A percentile compares a stretch with the other conserved stretches of the same genome.
phyloP scores from a whole-genome alignment of 2,797 vertebrate species.

The Parambassis ranga region DNA sequence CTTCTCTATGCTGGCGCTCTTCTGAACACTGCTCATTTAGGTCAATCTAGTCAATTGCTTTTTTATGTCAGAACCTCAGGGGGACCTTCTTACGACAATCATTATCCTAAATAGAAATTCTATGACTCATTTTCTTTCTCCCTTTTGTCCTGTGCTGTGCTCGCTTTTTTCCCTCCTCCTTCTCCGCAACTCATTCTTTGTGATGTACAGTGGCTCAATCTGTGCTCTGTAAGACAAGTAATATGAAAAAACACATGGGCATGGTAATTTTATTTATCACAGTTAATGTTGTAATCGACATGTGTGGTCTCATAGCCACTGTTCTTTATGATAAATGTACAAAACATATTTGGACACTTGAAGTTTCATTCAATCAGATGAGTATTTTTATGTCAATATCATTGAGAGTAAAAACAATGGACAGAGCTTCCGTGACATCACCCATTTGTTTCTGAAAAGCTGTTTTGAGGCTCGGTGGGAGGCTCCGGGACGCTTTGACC shows the following conservation, averaged over 20 bases:
- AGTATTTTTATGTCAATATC: background rate
- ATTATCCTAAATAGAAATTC: constrained; percentile 41
- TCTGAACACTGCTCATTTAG: constrained; percentile 37
- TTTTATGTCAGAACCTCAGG: constrained; percentile 40
- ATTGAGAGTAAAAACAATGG: too few species aligned
- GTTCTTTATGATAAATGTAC: too few species aligned
- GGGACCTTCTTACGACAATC: constrained; percentile 32
- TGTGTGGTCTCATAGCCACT: background rate
- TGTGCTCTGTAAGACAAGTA: background rate
- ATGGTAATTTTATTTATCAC: background rate
- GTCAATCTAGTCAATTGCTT: constrained; percentile 45
- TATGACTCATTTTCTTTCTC: constrained; percentile 21
- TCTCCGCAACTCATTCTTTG: background rate
- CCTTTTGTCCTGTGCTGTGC: background rate
- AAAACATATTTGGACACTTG: background rate
- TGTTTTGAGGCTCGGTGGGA: too few species aligned
- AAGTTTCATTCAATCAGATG: background rate
- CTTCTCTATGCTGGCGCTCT: constrained; percentile 29
- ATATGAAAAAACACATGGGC: background rate
- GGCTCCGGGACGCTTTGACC: too few species aligned
- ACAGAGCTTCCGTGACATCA: too few species aligned
- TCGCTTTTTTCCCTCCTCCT: background rate
- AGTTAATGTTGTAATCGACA: background rate
- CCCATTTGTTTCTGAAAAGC: too few species aligned
- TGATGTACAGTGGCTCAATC: background rate